A percentile compares a stretch with the other conserved stretches of the same genome.
phyloP scores from a whole-genome alignment of 2,113 vertebrate genomes.

The Motacilla alba region DNA sequence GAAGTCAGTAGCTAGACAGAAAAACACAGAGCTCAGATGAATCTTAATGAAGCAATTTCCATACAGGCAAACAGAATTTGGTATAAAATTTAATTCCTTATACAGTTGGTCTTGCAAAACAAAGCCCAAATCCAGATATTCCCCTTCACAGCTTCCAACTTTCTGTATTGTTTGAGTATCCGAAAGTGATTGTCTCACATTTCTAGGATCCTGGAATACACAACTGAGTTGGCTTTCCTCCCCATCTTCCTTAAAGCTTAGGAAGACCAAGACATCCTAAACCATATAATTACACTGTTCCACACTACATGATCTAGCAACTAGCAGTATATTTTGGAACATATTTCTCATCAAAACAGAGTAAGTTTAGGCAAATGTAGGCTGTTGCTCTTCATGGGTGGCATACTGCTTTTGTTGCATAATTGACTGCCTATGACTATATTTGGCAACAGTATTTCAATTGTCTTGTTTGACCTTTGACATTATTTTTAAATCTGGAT shows the following conservation, averaged over 20 bases:
- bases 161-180: not conserved
- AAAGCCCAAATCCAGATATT: not conserved
- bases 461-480: constrained; percentile 42
- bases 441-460: constrained; percentile 54
- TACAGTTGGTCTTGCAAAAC: not conserved
- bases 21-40: not conserved
- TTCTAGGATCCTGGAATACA: not conserved
- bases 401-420: constrained; percentile 37
- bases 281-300: not conserved
- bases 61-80: not conserved
- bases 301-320: not conserved
- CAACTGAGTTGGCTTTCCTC: not conserved
- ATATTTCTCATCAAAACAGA: not conserved
- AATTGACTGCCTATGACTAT: constrained; percentile 55
- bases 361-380: not conserved
- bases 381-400: constrained; percentile 32
- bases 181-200: not conserved
- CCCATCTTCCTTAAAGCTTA: not conserved
- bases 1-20: not conserved
- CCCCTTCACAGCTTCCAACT: not conserved
- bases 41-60: not conserved
- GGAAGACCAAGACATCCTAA: not conserved
- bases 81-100: not conserved
- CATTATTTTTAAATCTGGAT: constrained; percentile 25
- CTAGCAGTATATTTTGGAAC: not conserved